Evolutionary conservation across 1,140 invertebrate genomes (phyloP).

Genomic region (Spodoptera litura): DNA sequence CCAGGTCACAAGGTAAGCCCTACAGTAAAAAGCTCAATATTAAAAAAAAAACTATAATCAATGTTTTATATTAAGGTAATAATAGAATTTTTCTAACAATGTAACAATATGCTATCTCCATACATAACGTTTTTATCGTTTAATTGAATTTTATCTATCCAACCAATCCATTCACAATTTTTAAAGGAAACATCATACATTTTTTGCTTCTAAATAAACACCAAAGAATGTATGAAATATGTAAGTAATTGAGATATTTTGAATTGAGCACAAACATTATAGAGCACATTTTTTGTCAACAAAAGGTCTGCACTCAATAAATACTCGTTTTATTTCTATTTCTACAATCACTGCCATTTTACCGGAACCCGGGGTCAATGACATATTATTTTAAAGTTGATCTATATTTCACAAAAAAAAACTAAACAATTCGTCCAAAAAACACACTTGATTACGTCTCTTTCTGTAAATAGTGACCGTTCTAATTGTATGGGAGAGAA

Average conservation of each 20-base stretch:
- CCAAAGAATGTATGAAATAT: neutral
- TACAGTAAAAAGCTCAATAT: no score
- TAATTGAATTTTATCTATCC: no score
- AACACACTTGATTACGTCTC: constrained; percentile 57
- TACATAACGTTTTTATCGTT: no score
- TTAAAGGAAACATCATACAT: neutral
- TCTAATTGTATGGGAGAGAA: constrained; percentile 51
- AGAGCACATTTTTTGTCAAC: constrained; percentile 21
- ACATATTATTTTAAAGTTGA: constrained; percentile 79
- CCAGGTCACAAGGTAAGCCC: no score
- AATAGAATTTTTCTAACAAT: no score
- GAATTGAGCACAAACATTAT: constrained; percentile 4
- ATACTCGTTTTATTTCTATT: constrained; percentile 26
- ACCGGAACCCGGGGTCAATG: constrained; percentile 71
- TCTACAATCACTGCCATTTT: constrained; percentile 45
- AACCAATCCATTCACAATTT: neutral
- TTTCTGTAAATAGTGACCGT: constrained; percentile 27
- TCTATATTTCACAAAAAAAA: constrained; percentile 82
- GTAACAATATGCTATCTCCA: no score
- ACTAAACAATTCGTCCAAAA: constrained; percentile 63
- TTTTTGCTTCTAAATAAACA: neutral
- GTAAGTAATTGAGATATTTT: neutral
- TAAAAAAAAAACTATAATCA: no score
- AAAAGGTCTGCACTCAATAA: neutral
- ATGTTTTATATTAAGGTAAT: no score